Conservation (phyloP, 1,140 invertebrate species). For the Propsilocerus akamusi region DNA sequence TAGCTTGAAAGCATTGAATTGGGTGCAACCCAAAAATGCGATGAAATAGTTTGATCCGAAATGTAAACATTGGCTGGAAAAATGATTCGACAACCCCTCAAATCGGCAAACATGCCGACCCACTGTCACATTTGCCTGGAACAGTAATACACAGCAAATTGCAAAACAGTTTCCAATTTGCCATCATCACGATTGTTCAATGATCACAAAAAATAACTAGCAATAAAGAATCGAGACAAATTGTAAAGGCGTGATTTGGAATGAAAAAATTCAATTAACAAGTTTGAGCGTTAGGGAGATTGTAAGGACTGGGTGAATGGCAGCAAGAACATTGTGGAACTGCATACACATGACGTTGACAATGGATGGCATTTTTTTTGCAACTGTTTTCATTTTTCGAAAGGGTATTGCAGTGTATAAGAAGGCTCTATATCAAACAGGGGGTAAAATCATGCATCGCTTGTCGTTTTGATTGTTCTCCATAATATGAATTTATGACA, state of each 20-base stretch:
- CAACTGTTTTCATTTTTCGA: not conserved
- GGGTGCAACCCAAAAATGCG: not conserved
- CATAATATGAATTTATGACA: constrained; percentile 3
- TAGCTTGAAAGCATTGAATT: not conserved
- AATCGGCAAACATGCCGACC: too few species aligned
- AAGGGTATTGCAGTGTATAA: not conserved
- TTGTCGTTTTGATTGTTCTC: not conserved
- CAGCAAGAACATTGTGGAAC: too few species aligned
- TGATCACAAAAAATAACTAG: not conserved
- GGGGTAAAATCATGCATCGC: not conserved
- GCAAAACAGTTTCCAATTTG: too few species aligned
- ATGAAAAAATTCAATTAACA: not conserved
- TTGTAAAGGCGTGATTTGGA: not conserved
- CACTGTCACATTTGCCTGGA: too few species aligned
- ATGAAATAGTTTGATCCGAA: constrained; percentile 2
- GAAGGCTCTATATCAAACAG: not conserved
- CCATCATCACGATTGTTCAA: too few species aligned
- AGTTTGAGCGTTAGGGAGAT: too few species aligned
- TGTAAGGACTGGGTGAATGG: too few species aligned
- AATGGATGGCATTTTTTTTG: not conserved
- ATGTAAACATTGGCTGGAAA: constrained; percentile 1
- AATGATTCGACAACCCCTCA: not conserved
- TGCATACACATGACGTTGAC: not conserved
- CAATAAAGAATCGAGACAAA: not conserved
- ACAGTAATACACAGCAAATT: too few species aligned